A percentile compares a stretch with the other conserved stretches of the same genome.
Evolutionary conservation across 2,797 vertebrate species (phyloP).

Genomic region (Ataeniobius toweri): DNA sequence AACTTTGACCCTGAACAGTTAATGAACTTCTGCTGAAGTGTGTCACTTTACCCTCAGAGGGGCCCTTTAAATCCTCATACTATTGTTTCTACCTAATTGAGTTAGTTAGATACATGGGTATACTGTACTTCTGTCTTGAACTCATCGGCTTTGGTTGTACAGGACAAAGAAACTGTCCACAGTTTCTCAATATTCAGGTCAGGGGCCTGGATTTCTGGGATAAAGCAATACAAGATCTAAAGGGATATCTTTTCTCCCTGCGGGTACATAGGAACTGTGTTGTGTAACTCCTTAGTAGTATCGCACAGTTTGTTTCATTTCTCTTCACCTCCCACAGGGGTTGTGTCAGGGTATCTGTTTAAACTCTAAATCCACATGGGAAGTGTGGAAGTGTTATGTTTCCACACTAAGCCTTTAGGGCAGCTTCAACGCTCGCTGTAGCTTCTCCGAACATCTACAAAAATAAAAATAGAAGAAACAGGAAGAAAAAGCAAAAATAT

Average conservation of each 20-base stretch:
- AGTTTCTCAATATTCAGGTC: not conserved
- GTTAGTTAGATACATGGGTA: constrained; percentile 17
- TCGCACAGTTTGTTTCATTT: constrained; percentile 21
- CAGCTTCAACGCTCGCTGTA: not conserved
- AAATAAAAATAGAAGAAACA: not conserved
- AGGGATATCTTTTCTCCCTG: not conserved
- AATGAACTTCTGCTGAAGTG: not conserved
- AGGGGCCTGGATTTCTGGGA: not conserved
- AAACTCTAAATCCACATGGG: constrained; percentile 15
- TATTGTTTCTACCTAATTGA: not conserved
- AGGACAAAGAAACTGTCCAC: not conserved
- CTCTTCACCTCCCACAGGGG: constrained; percentile 12
- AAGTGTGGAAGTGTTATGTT: not conserved
- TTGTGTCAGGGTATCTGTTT: constrained; percentile 29
- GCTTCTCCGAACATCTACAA: not conserved
- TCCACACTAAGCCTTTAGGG: not conserved
- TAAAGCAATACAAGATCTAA: not conserved
- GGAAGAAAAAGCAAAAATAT: not conserved
- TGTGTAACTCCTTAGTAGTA: constrained; percentile 24
- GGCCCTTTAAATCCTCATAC: not conserved
- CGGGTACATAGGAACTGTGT: not conserved
- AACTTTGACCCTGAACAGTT: constrained; percentile 17
- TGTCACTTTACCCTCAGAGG: not conserved
- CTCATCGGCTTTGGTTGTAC: not conserved
- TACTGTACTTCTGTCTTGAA: not conserved